Conservation (phyloP, 1,140 invertebrate genomes). For the Caenorhabditis briggsae region DNA sequence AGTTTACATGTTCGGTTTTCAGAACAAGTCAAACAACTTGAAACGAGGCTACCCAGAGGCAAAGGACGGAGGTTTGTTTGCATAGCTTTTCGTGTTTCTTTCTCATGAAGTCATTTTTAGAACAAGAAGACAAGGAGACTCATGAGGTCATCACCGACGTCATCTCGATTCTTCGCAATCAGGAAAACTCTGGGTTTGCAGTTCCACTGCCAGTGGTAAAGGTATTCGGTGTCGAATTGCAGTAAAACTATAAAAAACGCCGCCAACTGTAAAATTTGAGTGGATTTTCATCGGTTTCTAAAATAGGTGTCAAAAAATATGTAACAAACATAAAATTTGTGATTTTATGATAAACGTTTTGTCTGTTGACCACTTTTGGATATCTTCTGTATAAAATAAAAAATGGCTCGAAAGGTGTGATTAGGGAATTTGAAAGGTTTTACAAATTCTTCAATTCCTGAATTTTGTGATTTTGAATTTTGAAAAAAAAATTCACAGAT, state of each 20-base stretch:
- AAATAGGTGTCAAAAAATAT: no score
- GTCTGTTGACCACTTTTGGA: no score
- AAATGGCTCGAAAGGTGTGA: no score
- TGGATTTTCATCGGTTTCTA: no score
- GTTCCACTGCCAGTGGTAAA: neutral
- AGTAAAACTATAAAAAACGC: no score
- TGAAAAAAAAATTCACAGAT: neutral
- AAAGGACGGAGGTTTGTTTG: conserved; percentile 5
- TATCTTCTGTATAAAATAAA: no score
- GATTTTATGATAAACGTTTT: no score
- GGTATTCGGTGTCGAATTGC: neutral
- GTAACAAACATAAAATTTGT: no score
- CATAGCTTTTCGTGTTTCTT: neutral
- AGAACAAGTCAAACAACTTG: conserved; percentile 28
- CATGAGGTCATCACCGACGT: neutral
- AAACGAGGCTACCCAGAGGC: conserved; percentile 23
- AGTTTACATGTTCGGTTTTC: neutral
- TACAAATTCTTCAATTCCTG: no score
- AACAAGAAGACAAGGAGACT: neutral
- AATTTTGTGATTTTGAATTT: no score
- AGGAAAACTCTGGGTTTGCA: neutral
- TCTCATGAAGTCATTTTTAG: neutral
- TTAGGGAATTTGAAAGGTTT: no score
- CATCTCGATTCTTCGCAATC: neutral
- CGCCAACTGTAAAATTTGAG: no score